Percentiles rank a stretch among this genome's conserved stretches.
phyloP scores from a whole-genome alignment of 2,113 vertebrate genomes.

The Sebastes fasciatus region DNA sequence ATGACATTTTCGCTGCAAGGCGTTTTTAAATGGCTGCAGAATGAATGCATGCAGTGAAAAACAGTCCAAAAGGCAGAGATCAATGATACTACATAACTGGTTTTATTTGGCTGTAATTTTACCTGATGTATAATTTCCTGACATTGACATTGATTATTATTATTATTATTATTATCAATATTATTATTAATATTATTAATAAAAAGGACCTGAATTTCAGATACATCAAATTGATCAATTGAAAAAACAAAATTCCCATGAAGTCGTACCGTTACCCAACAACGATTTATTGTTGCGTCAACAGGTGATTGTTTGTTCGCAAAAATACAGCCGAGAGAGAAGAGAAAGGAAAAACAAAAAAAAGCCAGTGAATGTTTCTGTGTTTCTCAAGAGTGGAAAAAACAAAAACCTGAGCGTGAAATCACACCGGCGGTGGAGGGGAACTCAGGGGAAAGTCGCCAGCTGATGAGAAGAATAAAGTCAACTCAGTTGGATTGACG shows the following conservation, averaged over 20 bases:
- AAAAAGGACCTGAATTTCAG: conserved; percentile 71
- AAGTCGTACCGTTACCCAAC: conserved; percentile 68
- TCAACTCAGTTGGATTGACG: conserved; percentile 64
- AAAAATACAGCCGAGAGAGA: conserved; percentile 78
- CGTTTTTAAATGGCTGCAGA: no score
- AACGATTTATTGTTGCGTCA: conserved; percentile 74
- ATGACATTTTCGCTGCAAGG: neutral
- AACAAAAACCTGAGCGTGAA: conserved; percentile 69
- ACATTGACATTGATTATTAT: conserved; percentile 65
- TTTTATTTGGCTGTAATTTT: conserved; percentile 81
- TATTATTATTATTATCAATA: neutral
- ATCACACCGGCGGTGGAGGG: conserved; percentile 27
- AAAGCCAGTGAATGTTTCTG: conserved; percentile 53
- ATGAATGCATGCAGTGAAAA: conserved; percentile 45
- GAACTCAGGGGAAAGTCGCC: conserved; percentile 42
- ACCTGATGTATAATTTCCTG: conserved; percentile 80
- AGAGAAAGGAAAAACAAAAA: conserved; percentile 20
- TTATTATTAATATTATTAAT: no score
- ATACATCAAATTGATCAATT: conserved; percentile 68
- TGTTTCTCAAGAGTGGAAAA: conserved; percentile 53
- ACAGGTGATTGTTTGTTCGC: conserved; percentile 83
- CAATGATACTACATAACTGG: conserved; percentile 55
- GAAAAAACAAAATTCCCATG: conserved; percentile 61
- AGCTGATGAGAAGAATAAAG: conserved; percentile 55
- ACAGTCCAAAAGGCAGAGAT: conserved; percentile 58